A percentile compares a stretch with the other conserved stretches of the same genome.
These are phyloP conservation scores for Eulemur rubriventer DNA, from an alignment of 2,797 vertebrate genomes.

Conservation along the genomic window DNA sequence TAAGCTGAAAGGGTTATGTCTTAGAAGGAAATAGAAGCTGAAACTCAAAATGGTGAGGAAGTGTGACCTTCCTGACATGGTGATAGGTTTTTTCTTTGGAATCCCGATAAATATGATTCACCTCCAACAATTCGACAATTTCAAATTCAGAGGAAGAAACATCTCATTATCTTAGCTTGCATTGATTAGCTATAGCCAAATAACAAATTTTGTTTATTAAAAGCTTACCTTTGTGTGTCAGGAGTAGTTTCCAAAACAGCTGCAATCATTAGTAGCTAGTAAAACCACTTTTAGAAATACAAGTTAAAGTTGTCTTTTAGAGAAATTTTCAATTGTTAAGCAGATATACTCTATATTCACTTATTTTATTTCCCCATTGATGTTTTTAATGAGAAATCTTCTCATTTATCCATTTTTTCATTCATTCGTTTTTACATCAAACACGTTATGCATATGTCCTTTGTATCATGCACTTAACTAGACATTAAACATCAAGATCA, in stretches of 20 bases:
- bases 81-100: background rate
- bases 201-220: background rate
- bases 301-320: background rate
- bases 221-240: background rate
- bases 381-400: background rate
- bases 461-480: background rate
- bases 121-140: background rate
- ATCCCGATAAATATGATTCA: background rate
- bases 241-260: background rate
- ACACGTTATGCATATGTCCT: background rate
- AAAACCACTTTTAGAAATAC: background rate
- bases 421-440: background rate
- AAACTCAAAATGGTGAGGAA: background rate
- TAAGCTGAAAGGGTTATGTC: background rate
- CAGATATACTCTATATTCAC: background rate
- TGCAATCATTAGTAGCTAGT: background rate
- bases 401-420: background rate
- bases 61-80: background rate
- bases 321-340: background rate
- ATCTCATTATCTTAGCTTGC: background rate
- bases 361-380: background rate
- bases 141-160: background rate
- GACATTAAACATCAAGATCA: background rate
- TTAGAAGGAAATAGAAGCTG: background rate
- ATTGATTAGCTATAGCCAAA: background rate